These are phyloP conservation scores for Meiosimyza platycephala DNA, from an alignment of 2,888 invertebrate species.

Conservation along the genomic window DNA sequence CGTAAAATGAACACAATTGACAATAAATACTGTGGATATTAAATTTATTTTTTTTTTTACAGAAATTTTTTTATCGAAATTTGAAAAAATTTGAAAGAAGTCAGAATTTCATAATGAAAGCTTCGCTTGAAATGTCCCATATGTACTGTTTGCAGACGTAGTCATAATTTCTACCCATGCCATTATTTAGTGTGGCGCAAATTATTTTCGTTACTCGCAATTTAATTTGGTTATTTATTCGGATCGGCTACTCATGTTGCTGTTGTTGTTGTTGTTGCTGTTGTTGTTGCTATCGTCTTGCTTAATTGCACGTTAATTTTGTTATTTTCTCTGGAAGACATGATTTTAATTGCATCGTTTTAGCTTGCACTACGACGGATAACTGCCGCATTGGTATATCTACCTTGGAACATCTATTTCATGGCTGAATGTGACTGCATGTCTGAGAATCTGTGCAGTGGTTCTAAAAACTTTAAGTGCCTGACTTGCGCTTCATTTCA, in stretches of 20 bases:
- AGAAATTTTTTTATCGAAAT: too few relatives aligned
- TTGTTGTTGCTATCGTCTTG: conserved; percentile 45
- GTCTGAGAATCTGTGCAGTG: conserved; percentile 3
- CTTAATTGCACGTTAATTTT: conserved; percentile 64
- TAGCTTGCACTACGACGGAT: conserved; percentile 2
- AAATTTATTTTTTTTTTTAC: too few relatives aligned
- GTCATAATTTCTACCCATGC: too few relatives aligned
- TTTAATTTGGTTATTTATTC: too few relatives aligned
- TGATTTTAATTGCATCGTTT: conserved; percentile 37
- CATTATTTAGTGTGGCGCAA: too few relatives aligned
- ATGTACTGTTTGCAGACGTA: too few relatives aligned
- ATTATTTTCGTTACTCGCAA: too few relatives aligned
- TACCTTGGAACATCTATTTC: conserved; percentile 6
- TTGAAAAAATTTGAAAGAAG: too few relatives aligned
- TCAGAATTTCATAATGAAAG: too few relatives aligned
- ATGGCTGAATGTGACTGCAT: neutral
- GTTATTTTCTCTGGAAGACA: conserved; percentile 45
- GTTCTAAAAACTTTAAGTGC: neutral
- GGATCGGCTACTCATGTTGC: neutral
- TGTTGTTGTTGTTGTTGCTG: conserved; percentile 35
- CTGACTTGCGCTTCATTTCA: conserved; percentile 47
- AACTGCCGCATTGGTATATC: conserved; percentile 23
- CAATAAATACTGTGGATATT: too few relatives aligned
- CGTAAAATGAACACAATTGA: too few relatives aligned
- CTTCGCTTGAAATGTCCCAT: too few relatives aligned